These are phyloP conservation scores for Neolamprologus caudopunctatus DNA, from an alignment of 2,113 vertebrate species.

Conservation along the genomic window DNA sequence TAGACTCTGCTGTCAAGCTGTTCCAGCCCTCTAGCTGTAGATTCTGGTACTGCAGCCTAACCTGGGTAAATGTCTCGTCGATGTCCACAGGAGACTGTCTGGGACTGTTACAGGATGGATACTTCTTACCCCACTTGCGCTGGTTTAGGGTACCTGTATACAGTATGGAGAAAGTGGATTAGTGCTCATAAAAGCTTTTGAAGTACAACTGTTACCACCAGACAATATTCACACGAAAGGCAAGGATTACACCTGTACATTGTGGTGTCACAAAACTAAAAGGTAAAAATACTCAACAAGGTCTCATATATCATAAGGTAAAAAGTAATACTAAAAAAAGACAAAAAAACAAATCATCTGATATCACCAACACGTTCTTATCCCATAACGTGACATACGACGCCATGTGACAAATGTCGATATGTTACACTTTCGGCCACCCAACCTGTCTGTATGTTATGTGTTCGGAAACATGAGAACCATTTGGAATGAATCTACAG, in stretches of 20 bases:
- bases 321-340: background rate
- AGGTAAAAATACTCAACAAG: background rate
- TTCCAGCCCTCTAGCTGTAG: constrained; percentile 88
- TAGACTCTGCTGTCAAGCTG: constrained; percentile 70
- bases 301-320: background rate
- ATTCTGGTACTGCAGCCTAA: constrained; percentile 86
- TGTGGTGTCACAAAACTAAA: background rate
- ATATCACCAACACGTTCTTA: background rate
- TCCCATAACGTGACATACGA: background rate
- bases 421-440: background rate
- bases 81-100: constrained; percentile 94
- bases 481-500: background rate
- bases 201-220: background rate
- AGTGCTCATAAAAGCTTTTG: background rate
- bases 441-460: background rate
- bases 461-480: background rate
- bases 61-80: constrained; percentile 88
- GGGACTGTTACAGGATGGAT: constrained; percentile 82
- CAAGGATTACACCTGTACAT: background rate
- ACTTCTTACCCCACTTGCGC: constrained; percentile 87
- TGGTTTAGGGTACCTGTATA: constrained; percentile 83
- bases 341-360: background rate
- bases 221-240: background rate
- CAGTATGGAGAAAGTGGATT: background rate
- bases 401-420: background rate